These are phyloP conservation scores for Pteronotus mesoamericanus DNA, from an alignment of 2,797 vertebrate genomes.

Conservation along the genomic window DNA sequence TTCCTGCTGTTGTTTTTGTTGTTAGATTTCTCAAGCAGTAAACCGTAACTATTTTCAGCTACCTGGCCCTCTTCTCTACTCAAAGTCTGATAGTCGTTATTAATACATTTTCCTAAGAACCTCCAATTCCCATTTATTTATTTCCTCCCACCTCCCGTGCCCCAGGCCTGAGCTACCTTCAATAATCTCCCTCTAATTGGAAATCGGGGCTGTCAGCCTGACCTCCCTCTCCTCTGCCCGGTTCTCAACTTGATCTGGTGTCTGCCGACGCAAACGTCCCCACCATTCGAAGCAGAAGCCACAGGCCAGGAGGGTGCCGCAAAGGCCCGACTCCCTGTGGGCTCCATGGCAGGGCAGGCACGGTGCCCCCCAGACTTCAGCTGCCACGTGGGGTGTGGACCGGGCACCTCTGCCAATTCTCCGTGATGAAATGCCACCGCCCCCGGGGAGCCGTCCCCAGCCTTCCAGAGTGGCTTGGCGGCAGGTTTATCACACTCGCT, in stretches of 20 bases:
- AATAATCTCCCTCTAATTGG: slow-evolving; percentile 48
- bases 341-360: not conserved
- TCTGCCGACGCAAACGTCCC: slow-evolving; percentile 38
- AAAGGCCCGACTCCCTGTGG: not conserved
- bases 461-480: slow-evolving; percentile 74
- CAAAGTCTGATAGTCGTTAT: not conserved
- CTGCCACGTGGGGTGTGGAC: slow-evolving; percentile 59
- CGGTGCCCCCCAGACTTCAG: slow-evolving; percentile 47
- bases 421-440: slow-evolving; percentile 49
- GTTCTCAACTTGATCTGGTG: not conserved
- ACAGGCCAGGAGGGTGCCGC: not conserved
- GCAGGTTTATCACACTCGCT: slow-evolving; percentile 85
- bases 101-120: slow-evolving; percentile 37
- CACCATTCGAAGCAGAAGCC: slow-evolving; percentile 35
- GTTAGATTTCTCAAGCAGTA: slow-evolving; percentile 37
- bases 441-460: slow-evolving; percentile 78
- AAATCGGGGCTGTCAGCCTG: not conserved
- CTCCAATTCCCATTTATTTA: not conserved
- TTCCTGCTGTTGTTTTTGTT: not conserved
- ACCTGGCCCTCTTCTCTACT: not conserved
- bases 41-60: slow-evolving; percentile 24
- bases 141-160: not conserved
- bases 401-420: slow-evolving; percentile 60
- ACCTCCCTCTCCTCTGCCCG: slow-evolving; percentile 27
- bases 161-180: not conserved